Evolutionary conservation across 1,140 invertebrate species (phyloP), one percentile per base, ranked within the genome.

Genomic region (Drosophila nebulosa): DNA sequence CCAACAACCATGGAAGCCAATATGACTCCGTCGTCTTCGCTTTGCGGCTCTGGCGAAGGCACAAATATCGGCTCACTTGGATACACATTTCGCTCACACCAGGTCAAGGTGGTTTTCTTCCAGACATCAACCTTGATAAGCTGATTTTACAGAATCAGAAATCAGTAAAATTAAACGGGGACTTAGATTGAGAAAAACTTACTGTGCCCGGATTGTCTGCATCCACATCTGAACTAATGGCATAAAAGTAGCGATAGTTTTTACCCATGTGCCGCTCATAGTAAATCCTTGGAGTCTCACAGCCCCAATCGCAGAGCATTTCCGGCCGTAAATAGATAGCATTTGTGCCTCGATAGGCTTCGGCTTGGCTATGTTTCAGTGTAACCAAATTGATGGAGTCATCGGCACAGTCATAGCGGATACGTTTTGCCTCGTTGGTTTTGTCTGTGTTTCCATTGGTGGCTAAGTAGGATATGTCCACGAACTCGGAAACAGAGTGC

Each of bases 41-140:
- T 96, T 92, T 94, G 92, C 14, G 94, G 92, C 64, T 94, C 90
- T 9, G 96, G 96, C 10, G 92, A 79, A 1, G 95, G 94, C 9
- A 98, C 94, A 91, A 98, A 98, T 62, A 98, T 94, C 0, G 97
- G 96, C 91, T 98, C 97, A 79, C 96, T 97, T 0, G 97, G 96
- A 90, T 96, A 97, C 58, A 94, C 93, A 62, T 95, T 93, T 1
- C 91, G 86, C 83, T 97, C 95, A 59, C 93, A 93, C 96, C 96
- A 97, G 1, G 93, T 95, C 69, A 93, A 92, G n/a, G 88, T 92
- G 1, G 93, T 94, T 74, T 95, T 95, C 0, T 83, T 94, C 35
- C 92, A 61, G 0, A 93, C 94, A 80, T 97, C 95, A n/a, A 97
- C 95, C 92, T 97, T 97, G 4, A 96, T 96, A 1, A 96, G 90